These are phyloP conservation scores for Pinna nobilis DNA, from an alignment of 1,140 invertebrate species.

Conservation along the genomic window DNA sequence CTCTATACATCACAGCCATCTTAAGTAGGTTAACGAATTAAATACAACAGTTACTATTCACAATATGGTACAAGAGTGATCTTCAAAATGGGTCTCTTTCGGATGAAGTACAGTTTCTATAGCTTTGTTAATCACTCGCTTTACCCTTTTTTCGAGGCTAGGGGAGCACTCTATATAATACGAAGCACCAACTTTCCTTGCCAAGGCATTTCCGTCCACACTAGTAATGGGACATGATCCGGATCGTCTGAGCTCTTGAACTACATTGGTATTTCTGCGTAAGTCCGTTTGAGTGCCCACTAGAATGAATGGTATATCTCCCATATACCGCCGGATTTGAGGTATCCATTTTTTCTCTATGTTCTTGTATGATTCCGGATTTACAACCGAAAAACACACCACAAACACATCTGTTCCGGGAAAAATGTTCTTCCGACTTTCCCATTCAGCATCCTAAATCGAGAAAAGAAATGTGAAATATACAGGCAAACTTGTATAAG, in stretches of 20 bases:
- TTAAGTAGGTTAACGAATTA: too few species aligned
- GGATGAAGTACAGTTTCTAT: slow-evolving; percentile 51
- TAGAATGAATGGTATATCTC: slow-evolving; percentile 55
- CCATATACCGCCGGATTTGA: slow-evolving; percentile 49
- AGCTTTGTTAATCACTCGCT: slow-evolving; percentile 54
- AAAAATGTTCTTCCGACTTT: slow-evolving; percentile 28
- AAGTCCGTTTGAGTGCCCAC: slow-evolving; percentile 64
- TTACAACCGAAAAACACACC: slow-evolving; percentile 63
- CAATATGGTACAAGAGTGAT: slow-evolving; percentile 29
- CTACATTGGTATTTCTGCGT: slow-evolving; percentile 41
- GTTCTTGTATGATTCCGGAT: slow-evolving; percentile 57
- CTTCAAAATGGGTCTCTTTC: neutral
- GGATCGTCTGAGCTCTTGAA: slow-evolving; percentile 26
- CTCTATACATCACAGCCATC: too few species aligned
- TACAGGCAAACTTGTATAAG: neutral
- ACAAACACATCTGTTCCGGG: slow-evolving; percentile 61
- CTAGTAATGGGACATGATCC: slow-evolving; percentile 44
- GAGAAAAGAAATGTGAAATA: neutral
- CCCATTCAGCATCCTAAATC: slow-evolving; percentile 36
- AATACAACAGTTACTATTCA: slow-evolving; percentile 6
- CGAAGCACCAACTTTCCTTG: slow-evolving; percentile 47
- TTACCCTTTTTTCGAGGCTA: slow-evolving; percentile 51
- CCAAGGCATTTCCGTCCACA: slow-evolving; percentile 39
- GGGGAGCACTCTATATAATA: slow-evolving; percentile 75
- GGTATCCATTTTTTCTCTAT: slow-evolving; percentile 62